Base-by-base conservation (phyloP, 2,113 vertebrate species). In the Tyrannus savana region DNA sequence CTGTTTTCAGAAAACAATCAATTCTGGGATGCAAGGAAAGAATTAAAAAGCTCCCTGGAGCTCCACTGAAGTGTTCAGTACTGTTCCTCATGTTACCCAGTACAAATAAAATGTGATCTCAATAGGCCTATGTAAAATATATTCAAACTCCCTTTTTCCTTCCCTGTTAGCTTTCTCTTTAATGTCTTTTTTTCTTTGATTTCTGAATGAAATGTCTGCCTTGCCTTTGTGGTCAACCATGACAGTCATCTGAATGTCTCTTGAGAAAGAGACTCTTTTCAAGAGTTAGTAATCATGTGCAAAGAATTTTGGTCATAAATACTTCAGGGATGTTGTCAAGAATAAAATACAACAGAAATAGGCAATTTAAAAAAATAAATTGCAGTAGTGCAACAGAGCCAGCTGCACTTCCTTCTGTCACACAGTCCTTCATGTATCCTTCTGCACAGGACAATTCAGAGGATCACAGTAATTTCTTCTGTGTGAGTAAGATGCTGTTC, bases 161-260 rank as follows among this genome's bases (percentile, higher is more conserved):
- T 72, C 89, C 47, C 52, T 94, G 92, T 81, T 64, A 71, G 41
- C 22, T 62, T 90, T 93, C 44, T 68, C 73, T 95, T 96, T 96
- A 76, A 89, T 90, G 64, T 62, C 24, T 64, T 87, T 84, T 39
- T 88, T 93, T 46, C 60, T 96, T 96, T 96, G 76, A 90, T 93
- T 95, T 96, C 64, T 89, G 90, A 96, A 93, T 94, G 79, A 96
- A 95, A 94, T 89, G 87, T 97, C 73, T 97, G 79, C 83, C 60
- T 92, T 78, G 86, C 37, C 60, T 93, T 96, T 94, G 80, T 92
- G 88, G 83, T 87, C 88, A 94, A 60, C 49, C 56, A 64, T 92
- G 56, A 33, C 72, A 90, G 44, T 22, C 68, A 87, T 84, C 60
- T 75, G 72, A 93, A 81, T 16, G 59, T 84, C 88, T 94, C 93